These are phyloP conservation scores for Plagiodera versicolora DNA, from an alignment of 2,888 invertebrate species.

Conservation along the genomic window DNA sequence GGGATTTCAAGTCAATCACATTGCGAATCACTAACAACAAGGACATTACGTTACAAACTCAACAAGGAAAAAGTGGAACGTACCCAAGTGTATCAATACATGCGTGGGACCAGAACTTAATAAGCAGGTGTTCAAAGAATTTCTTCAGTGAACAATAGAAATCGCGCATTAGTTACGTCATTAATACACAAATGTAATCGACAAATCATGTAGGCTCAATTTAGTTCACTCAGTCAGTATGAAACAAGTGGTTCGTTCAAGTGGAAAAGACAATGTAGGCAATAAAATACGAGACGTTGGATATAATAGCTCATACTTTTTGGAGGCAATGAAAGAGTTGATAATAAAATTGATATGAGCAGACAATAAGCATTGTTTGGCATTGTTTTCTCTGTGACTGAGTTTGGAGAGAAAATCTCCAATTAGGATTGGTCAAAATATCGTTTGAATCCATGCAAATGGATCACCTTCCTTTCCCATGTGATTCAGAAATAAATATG, in stretches of 20 bases:
- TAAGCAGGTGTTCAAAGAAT: constrained; percentile 44
- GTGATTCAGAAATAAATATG: constrained; percentile 23
- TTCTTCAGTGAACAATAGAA: constrained; percentile 45
- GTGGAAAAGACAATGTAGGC: not conserved
- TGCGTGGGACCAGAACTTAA: constrained; percentile 41
- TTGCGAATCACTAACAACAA: constrained; percentile 9
- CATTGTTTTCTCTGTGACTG: too few relatives aligned
- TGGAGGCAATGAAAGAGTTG: too few relatives aligned
- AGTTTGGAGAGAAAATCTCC: too few relatives aligned
- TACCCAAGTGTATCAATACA: constrained; percentile 36
- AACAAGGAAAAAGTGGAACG: constrained; percentile 26
- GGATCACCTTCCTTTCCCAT: not conserved
- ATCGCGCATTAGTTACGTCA: constrained; percentile 45
- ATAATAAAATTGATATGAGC: too few relatives aligned
- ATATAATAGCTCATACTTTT: too few relatives aligned
- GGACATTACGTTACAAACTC: constrained; percentile 15
- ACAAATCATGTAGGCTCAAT: constrained; percentile 41
- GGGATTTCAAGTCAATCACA: too few relatives aligned
- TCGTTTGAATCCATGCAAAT: not conserved
- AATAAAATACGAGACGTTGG: too few relatives aligned
- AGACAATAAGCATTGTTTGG: too few relatives aligned
- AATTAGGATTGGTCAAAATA: not conserved
- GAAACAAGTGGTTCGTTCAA: not conserved
- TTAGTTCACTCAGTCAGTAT: not conserved
- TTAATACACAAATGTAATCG: constrained; percentile 42